Evolutionary conservation across 2,113 vertebrate genomes (phyloP).

Genomic region (Apodemus speciosus): DNA sequence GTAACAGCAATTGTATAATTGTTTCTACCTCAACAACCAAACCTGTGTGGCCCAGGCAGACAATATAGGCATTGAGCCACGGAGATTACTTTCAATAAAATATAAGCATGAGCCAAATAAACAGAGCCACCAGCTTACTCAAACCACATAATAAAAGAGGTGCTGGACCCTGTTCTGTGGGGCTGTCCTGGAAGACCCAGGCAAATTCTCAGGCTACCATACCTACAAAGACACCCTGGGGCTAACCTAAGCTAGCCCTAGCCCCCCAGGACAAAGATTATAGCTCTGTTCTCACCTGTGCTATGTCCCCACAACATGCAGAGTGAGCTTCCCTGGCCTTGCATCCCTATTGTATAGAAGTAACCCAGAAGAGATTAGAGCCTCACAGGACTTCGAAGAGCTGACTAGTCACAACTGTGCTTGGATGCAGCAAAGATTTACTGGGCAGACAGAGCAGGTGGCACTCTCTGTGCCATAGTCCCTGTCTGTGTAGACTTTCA

Average conservation of each 20-base stretch:
- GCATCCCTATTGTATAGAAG: neutral
- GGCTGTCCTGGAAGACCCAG: neutral
- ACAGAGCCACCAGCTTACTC: neutral
- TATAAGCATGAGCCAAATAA: neutral
- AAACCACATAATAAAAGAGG: accelerated
- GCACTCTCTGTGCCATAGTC: neutral
- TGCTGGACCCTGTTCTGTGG: neutral
- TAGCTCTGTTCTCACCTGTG: neutral
- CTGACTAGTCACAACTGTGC: neutral
- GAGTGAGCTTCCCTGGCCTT: neutral
- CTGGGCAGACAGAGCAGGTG: too few species aligned
- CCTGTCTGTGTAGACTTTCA: too few species aligned
- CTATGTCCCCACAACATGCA: too few species aligned
- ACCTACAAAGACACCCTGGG: neutral
- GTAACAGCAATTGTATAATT: neutral
- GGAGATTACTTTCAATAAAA: neutral
- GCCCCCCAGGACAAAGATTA: neutral
- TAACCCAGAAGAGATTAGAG: too few species aligned
- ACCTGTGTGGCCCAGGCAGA: neutral
- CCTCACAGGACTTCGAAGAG: neutral
- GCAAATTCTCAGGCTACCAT: neutral
- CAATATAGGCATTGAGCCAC: neutral
- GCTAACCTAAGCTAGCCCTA: neutral
- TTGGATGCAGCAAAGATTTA: neutral
- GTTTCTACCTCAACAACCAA: neutral